phyloP scores from a whole-genome alignment of 2,888 invertebrate genomes.

The Drepanosiphum platanoidis region DNA sequence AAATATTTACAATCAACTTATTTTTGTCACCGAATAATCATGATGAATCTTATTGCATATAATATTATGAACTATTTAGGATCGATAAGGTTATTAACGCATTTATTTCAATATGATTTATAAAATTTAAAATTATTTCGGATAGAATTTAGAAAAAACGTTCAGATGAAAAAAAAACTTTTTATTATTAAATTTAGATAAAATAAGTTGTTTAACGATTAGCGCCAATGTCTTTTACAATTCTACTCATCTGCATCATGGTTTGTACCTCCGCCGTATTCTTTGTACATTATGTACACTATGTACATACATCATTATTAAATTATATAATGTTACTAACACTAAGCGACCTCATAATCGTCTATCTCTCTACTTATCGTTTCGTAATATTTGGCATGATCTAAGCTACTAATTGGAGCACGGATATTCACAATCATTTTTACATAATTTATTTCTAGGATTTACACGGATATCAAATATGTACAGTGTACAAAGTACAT shows the following conservation, averaged over 20 bases:
- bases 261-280: background rate
- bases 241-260: background rate
- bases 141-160: background rate
- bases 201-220: background rate
- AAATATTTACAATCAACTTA: no score
- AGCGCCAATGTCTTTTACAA: background rate
- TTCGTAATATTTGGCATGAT: constrained; percentile 21
- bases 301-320: background rate
- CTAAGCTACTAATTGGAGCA: background rate
- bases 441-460: background rate
- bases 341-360: background rate
- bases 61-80: no score
- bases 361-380: background rate
- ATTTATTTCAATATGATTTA: no score
- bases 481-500: background rate
- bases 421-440: background rate
- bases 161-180: background rate
- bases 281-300: background rate
- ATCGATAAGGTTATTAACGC: no score
- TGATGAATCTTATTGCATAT: no score
- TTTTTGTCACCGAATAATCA: no score
- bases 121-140: background rate
- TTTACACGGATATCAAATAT: background rate
- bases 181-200: background rate
- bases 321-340: constrained; percentile 20